These are phyloP conservation scores for Sebastes oblongus DNA, from an alignment of 2,797 vertebrate genomes.

Conservation along the genomic window DNA sequence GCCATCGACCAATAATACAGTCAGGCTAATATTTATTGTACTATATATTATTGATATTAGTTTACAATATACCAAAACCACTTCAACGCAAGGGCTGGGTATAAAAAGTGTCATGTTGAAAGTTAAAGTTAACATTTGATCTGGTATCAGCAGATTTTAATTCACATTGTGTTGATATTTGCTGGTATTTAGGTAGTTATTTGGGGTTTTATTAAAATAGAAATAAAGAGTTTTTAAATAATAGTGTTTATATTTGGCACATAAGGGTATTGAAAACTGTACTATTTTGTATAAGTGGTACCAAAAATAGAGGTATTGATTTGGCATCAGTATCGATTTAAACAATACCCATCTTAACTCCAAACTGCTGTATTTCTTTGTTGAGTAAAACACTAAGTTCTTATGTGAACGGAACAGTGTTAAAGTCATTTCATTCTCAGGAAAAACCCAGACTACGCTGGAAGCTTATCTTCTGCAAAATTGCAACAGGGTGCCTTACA, in stretches of 20 bases:
- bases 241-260: neutral
- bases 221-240: too few relatives aligned
- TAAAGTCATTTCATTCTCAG: neutral
- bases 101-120: neutral
- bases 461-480: constrained; percentile 56
- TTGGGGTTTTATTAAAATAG: neutral
- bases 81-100: neutral
- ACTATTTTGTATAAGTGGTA: neutral
- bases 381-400: neutral
- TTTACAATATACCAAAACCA: neutral
- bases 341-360: neutral
- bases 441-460: constrained; percentile 1
- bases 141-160: neutral
- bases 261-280: neutral
- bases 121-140: neutral
- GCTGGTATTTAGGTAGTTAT: neutral
- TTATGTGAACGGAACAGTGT: neutral
- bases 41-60: neutral
- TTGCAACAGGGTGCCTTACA: constrained; percentile 29
- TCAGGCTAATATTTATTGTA: neutral
- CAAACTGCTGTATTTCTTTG: neutral
- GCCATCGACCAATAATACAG: neutral
- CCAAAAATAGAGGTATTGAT: neutral
- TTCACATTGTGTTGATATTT: neutral
- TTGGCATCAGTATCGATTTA: neutral